These are phyloP conservation scores for Drosophila parthenogenetica DNA, from an alignment of 2,888 invertebrate species.

Conservation along the genomic window DNA sequence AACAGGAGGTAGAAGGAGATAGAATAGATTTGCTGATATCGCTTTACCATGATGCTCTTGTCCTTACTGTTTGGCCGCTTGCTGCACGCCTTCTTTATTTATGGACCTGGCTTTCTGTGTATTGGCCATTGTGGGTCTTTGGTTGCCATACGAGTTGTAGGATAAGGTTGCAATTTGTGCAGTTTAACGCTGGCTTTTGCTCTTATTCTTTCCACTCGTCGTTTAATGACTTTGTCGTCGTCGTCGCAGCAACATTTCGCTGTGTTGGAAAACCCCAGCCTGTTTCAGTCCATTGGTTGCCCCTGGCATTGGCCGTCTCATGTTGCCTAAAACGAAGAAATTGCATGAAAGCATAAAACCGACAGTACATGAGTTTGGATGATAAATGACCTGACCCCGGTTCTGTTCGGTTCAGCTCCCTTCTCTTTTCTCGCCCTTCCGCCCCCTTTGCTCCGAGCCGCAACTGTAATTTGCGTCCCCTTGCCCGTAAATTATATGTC, in stretches of 20 bases:
- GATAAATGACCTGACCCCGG: conserved; percentile 76
- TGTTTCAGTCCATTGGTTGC: not conserved
- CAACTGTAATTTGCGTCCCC: conserved; percentile 70
- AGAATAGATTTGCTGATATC: conserved; percentile 42
- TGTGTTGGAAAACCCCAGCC: conserved; percentile 23
- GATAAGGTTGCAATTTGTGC: conserved; percentile 81
- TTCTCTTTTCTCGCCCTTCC: not conserved
- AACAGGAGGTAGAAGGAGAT: not conserved
- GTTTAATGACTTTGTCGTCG: conserved; percentile 79
- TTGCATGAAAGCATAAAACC: conserved; percentile 79
- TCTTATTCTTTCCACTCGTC: conserved; percentile 45
- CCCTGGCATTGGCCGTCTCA: conserved; percentile 55
- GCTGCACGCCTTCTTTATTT: conserved; percentile 63
- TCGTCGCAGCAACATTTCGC: conserved; percentile 34
- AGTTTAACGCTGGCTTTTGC: conserved; percentile 79
- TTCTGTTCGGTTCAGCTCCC: conserved; percentile 15
- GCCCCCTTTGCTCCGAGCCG: conserved; percentile 5
- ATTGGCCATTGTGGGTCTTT: conserved; percentile 30
- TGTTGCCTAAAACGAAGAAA: conserved; percentile 78
- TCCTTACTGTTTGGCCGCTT: conserved; percentile 47
- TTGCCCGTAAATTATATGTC: conserved; percentile 72
- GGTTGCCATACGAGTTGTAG: conserved; percentile 39
- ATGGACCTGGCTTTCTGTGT: conserved; percentile 64
- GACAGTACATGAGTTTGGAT: conserved; percentile 79
- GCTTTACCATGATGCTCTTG: conserved; percentile 56